Conservation (phyloP, 2,797 vertebrate genomes). For the Aselliscus stoliczkanus region DNA sequence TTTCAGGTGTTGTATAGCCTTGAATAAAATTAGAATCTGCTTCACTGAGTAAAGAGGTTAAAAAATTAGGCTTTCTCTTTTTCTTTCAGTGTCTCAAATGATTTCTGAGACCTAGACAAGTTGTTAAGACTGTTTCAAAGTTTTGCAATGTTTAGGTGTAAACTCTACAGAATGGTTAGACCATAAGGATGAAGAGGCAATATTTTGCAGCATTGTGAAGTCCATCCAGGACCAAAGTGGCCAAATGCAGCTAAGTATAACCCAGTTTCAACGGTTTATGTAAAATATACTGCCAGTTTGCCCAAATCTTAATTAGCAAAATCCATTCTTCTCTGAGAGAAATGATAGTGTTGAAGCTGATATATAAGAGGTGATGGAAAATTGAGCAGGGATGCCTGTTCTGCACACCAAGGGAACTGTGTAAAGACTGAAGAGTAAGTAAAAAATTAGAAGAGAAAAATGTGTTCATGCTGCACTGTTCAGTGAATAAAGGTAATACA, state of each 20-base stretch:
- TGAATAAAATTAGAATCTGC: slow-evolving; percentile 46
- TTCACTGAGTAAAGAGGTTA: slow-evolving; percentile 12
- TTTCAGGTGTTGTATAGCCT: slow-evolving; percentile 42
- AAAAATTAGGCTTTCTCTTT: neutral
- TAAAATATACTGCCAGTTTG: slow-evolving; percentile 12
- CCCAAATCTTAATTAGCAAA: slow-evolving; percentile 35
- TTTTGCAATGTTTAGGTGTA: neutral
- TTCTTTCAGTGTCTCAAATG: neutral
- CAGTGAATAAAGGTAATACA: neutral
- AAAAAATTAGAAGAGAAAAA: neutral
- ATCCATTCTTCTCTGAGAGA: neutral
- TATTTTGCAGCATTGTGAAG: neutral
- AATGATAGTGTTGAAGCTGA: neutral
- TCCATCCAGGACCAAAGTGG: neutral
- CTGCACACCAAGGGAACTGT: neutral
- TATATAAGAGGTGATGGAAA: neutral
- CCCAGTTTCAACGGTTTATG: neutral
- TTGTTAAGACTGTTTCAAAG: neutral
- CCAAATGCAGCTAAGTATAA: neutral
- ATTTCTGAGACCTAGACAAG: neutral
- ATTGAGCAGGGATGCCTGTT: neutral
- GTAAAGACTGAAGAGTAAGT: neutral
- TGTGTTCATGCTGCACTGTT: neutral
- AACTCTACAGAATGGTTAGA: neutral
- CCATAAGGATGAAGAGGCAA: neutral